Conservation (phyloP, 2,888 invertebrate genomes). For the Catocala sponsa region DNA sequence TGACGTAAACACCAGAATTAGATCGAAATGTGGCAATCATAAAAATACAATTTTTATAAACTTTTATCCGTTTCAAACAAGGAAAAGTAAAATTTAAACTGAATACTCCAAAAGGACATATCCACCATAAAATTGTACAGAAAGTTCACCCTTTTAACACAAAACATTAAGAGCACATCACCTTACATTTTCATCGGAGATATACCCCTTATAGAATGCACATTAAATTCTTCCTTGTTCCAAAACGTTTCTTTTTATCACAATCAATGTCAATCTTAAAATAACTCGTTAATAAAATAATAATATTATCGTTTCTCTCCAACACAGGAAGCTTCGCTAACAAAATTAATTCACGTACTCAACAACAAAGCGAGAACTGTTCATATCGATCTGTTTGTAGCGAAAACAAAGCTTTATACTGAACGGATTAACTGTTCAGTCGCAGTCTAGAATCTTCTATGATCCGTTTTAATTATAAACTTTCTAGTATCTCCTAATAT, state of each 20-base stretch:
- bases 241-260: background rate
- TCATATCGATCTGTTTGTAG: background rate
- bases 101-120: no score
- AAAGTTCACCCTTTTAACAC: no score
- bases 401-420: background rate
- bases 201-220: no score
- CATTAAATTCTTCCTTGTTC: no score
- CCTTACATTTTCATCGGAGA: no score
- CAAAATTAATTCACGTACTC: conserved; percentile 7
- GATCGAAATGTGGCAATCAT: no score
- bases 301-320: background rate
- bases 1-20: no score
- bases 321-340: background rate
- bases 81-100: no score
- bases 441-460: background rate
- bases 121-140: no score
- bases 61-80: no score
- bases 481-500: background rate
- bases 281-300: background rate
- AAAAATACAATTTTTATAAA: no score
- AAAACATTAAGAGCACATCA: no score
- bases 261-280: background rate
- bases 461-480: conserved; percentile 5
- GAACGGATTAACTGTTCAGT: background rate
- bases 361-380: conserved; percentile 7